A percentile compares a stretch with the other conserved stretches of the same genome.
Evolutionary conservation across 2,113 vertebrate species (phyloP).

Genomic region (Hypocryptadius cinnamomeus): DNA sequence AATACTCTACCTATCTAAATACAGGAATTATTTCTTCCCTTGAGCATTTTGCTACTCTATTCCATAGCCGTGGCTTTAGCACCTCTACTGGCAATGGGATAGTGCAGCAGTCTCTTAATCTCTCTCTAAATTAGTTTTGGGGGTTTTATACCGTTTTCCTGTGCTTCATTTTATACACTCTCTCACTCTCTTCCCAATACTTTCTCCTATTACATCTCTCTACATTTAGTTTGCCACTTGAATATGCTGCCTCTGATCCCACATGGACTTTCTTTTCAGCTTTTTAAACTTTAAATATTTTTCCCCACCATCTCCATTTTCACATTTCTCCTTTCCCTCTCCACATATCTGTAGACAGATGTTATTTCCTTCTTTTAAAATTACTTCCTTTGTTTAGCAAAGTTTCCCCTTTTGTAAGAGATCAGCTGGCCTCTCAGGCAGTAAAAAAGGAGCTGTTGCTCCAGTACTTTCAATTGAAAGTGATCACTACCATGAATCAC

Average conservation of each 20-base stretch:
- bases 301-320: background rate
- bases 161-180: background rate
- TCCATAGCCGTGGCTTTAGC: background rate
- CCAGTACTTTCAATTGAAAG: background rate
- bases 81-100: background rate
- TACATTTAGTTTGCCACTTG: background rate
- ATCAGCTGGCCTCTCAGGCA: conserved; percentile 8
- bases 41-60: background rate
- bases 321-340: background rate
- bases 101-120: background rate
- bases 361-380: conserved; percentile 34
- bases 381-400: conserved; percentile 28
- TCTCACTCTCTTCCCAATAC: background rate
- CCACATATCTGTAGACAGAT: background rate
- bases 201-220: background rate
- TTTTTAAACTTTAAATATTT: background rate
- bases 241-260: background rate
- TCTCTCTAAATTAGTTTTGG: background rate
- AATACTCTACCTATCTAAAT: background rate
- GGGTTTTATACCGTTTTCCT: background rate
- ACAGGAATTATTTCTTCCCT: background rate
- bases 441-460: conserved; percentile 10
- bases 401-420: conserved; percentile 1
- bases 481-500: background rate
- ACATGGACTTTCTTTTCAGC: background rate